Percentiles rank a stretch among this genome's conserved stretches.
These are phyloP conservation scores for Ictidomys tridecemlineatus DNA, from an alignment of 2,113 vertebrate genomes.

Conservation along the genomic window DNA sequence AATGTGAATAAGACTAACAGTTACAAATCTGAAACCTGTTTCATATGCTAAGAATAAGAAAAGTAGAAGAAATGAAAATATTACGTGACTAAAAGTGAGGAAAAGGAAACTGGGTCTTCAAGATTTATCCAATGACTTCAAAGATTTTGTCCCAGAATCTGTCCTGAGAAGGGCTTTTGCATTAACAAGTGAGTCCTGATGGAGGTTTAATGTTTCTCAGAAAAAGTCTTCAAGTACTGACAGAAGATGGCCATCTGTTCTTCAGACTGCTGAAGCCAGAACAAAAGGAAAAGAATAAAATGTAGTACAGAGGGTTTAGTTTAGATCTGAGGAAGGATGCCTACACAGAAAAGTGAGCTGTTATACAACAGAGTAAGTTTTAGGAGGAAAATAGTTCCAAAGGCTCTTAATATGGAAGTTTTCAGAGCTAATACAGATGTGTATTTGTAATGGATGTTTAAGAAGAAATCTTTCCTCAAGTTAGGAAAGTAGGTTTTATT, in stretches of 20 bases:
- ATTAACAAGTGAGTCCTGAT: conserved; percentile 25
- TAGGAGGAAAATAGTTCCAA: conserved; percentile 37
- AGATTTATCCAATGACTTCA: background rate
- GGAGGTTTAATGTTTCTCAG: conserved; percentile 59
- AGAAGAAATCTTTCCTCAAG: background rate
- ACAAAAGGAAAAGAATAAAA: conserved; percentile 75
- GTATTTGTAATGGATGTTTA: background rate
- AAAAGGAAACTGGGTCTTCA: background rate
- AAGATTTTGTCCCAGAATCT: conserved; percentile 26
- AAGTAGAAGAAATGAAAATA: background rate
- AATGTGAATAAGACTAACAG: background rate
- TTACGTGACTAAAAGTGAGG: background rate
- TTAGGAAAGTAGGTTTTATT: background rate
- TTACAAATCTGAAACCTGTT: background rate
- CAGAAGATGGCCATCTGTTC: conserved; percentile 80
- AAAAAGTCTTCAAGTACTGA: conserved; percentile 72
- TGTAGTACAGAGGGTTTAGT: conserved; percentile 56
- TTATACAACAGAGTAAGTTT: conserved; percentile 58
- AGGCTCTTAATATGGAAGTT: conserved; percentile 24
- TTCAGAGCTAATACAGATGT: conserved; percentile 38
- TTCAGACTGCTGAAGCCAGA: conserved; percentile 73
- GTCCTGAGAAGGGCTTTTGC: conserved; percentile 60
- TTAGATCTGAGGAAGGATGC: conserved; percentile 62
- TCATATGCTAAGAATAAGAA: background rate
- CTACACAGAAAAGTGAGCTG: conserved; percentile 64